These are phyloP conservation scores for Tonatia bakeri DNA, from an alignment of 2,113 vertebrate genomes.

Conservation along the genomic window DNA sequence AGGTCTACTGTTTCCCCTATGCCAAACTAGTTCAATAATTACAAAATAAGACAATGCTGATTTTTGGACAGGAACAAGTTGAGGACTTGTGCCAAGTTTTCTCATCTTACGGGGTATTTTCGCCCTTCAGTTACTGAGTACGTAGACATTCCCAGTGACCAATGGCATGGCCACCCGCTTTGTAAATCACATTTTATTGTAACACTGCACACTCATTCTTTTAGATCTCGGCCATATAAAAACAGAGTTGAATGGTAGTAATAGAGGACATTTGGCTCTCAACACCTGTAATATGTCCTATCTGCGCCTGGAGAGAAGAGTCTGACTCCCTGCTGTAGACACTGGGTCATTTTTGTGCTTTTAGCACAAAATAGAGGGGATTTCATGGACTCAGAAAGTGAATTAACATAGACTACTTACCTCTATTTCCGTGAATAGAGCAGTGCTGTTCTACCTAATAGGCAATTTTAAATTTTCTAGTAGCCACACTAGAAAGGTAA, in stretches of 20 bases:
- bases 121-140: neutral
- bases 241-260: neutral
- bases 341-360: neutral
- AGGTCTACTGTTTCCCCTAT: neutral
- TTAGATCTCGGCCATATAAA: neutral
- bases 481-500: neutral
- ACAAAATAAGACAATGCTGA: neutral
- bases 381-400: neutral
- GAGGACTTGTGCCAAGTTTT: neutral
- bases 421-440: neutral
- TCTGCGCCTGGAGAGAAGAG: neutral
- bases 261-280: neutral
- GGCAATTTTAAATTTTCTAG: neutral
- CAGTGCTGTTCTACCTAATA: neutral
- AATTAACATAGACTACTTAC: neutral
- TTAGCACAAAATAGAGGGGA: neutral
- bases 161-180: neutral
- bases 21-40: neutral
- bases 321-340: neutral
- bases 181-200: neutral
- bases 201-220: neutral
- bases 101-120: neutral
- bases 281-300: neutral
- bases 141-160: neutral
- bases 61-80: neutral